Conservation (phyloP, 2,113 vertebrate species). For the Lipophrys pholis region DNA sequence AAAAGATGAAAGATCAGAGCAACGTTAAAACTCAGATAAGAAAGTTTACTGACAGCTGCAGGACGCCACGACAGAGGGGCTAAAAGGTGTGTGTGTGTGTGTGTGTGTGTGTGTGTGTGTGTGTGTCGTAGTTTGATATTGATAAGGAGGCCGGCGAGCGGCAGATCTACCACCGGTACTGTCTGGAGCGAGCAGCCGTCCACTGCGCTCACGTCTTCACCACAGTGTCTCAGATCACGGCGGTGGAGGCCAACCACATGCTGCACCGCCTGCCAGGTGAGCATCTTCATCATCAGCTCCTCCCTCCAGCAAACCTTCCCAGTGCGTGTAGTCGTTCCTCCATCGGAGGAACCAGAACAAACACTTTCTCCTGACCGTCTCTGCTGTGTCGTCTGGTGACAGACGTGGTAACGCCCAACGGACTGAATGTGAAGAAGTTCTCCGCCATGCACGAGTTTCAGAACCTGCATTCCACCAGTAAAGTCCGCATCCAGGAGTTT, state of each 20-base stretch:
- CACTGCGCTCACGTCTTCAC: slow-evolving; percentile 96
- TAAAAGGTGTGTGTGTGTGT: not conserved
- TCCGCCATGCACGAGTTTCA: slow-evolving; percentile 99
- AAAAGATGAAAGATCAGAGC: no score
- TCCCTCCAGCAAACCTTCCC: no score
- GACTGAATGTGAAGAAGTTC: slow-evolving; percentile 97
- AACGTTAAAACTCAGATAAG: no score
- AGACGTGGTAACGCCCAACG: slow-evolving; percentile 98
- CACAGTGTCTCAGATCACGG: slow-evolving; percentile 97
- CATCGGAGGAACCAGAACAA: no score
- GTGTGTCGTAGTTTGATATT: slow-evolving; percentile 88
- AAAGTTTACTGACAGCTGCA: no score
- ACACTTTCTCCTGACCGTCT: no score
- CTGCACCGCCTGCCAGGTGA: slow-evolving; percentile 93
- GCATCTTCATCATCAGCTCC: not conserved
- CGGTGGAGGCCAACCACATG: slow-evolving; percentile 94
- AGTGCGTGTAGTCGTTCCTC: no score
- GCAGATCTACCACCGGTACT: slow-evolving; percentile 97
- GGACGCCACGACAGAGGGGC: no score
- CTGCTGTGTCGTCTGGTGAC: no score
- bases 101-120: slow-evolving; percentile 5
- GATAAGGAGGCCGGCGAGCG: slow-evolving; percentile 96
- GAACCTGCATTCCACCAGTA: slow-evolving; percentile 95
- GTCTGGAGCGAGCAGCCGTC: slow-evolving; percentile 92
- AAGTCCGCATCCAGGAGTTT: slow-evolving; percentile 95